These are phyloP conservation scores for Triplophysa bombifrons DNA, from an alignment of 2,797 vertebrate species.

Conservation along the genomic window DNA sequence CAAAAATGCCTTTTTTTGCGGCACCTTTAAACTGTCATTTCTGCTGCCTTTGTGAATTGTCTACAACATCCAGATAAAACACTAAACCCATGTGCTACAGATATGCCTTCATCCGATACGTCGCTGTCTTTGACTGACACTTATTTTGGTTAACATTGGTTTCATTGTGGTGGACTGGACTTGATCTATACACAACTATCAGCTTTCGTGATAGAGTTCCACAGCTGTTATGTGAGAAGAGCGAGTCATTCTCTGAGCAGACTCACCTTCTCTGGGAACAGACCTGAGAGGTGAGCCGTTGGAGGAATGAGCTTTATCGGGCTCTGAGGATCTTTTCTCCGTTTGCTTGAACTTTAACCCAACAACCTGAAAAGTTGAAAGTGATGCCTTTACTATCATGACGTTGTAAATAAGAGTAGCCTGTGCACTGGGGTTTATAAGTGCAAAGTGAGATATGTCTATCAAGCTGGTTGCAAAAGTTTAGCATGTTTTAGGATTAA, in stretches of 20 bases:
- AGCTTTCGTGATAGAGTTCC: constrained; percentile 59
- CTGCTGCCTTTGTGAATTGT: background rate
- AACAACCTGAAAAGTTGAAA: constrained; percentile 50
- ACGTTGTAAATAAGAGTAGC: constrained; percentile 46
- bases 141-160: constrained; percentile 58
- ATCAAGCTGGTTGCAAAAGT: background rate
- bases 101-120: constrained; percentile 50
- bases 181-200: constrained; percentile 51
- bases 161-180: constrained; percentile 52
- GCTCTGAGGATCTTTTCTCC: constrained; percentile 48
- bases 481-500: background rate
- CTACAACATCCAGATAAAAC: background rate
- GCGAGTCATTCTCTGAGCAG: constrained; percentile 58
- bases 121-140: constrained; percentile 56
- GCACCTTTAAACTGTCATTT: background rate
- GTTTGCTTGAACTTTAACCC: constrained; percentile 50
- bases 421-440: constrained; percentile 27
- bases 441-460: background rate
- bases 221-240: constrained; percentile 63
- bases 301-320: constrained; percentile 47
- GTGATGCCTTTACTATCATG: constrained; percentile 52
- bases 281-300: constrained; percentile 41
- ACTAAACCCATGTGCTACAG: constrained; percentile 19
- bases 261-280: constrained; percentile 60
- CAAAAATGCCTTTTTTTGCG: no score